These are phyloP conservation scores for Lepidurus couesii DNA, from an alignment of 1,140 invertebrate genomes.

Conservation along the genomic window DNA sequence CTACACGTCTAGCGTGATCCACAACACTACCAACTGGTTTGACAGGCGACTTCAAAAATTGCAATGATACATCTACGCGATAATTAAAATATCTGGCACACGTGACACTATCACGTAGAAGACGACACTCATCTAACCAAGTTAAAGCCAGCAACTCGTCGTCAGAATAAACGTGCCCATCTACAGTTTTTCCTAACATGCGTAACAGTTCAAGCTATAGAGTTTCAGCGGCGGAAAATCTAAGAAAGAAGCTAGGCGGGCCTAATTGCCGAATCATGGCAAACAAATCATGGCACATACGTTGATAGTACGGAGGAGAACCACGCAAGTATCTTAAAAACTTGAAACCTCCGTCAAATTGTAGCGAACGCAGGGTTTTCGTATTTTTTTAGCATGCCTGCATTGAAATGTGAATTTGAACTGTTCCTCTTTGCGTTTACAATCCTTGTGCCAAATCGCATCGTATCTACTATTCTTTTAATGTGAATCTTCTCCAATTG, in stretches of 20 bases:
- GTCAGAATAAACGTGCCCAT: not conserved
- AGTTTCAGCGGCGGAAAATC: not conserved
- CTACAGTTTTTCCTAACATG: not conserved
- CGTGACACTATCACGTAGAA: not conserved
- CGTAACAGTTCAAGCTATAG: not conserved
- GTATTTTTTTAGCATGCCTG: not conserved
- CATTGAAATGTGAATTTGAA: not conserved
- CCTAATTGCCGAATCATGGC: not conserved
- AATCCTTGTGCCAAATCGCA: not conserved
- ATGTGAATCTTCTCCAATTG: not conserved
- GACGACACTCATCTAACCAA: not conserved
- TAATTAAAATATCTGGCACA: not conserved
- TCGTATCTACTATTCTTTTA: not conserved
- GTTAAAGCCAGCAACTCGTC: not conserved
- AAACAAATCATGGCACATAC: not conserved
- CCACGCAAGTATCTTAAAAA: not conserved
- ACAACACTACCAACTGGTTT: conserved; percentile 5
- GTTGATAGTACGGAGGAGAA: not conserved
- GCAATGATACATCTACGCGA: not conserved
- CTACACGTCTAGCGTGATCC: not conserved
- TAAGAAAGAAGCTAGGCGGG: not conserved
- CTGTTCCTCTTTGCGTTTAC: not conserved
- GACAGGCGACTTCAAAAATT: not conserved
- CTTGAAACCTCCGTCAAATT: not conserved
- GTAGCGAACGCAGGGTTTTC: not conserved